Base-by-base conservation (phyloP, 2,888 invertebrate species). In the Habrosyne pyritoides region DNA sequence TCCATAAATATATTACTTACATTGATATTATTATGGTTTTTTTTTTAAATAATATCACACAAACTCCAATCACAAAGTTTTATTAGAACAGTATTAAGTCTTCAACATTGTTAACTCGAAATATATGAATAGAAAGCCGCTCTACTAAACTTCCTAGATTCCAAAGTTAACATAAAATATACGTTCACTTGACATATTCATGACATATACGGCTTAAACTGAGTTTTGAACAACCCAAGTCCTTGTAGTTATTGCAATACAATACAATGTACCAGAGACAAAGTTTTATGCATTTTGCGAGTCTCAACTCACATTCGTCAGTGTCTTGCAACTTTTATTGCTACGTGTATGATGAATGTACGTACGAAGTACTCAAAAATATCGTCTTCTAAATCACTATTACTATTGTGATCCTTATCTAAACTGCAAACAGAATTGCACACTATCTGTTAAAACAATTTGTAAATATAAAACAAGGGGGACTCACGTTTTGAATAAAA, bases 281-380 rank as follows among this genome's bases (percentile, higher is more conserved):
- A 81, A 79, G 76, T 84, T 80, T 80, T 81, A 80, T 81, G 74
- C 69, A 73, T 80, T 79, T 78, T 74, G 67, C 75, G 63, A 77
- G 67, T 75, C 72, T 73, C 74, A 73, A 80, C 79, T 80, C 75
- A 85, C 84, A 91, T 91, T 86, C 83, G 84, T 89, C 90, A 87
- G 81, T 86, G 89, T 89, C 89, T 81, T 78, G 79, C 81, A 89
- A 90, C 78, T 90, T 90, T 87, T 89, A 90, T 89, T 89, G 86
- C 89, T 78, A 75, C 77, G 77, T 83, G 81, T 85, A 83, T 86
- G 84, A 86, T 83, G 76, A 79, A 85, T 42, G 42, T n/a, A 42
- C n/a, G 42, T n/a, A 42, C n/a, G 42, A 42, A 42, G 42, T 84
- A 75, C 71, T 75, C 74, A 75, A 79, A 83, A 84, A 87, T 87